Conservation (phyloP, 2,797 vertebrate species). For the Cacajao melanocephalus region DNA sequence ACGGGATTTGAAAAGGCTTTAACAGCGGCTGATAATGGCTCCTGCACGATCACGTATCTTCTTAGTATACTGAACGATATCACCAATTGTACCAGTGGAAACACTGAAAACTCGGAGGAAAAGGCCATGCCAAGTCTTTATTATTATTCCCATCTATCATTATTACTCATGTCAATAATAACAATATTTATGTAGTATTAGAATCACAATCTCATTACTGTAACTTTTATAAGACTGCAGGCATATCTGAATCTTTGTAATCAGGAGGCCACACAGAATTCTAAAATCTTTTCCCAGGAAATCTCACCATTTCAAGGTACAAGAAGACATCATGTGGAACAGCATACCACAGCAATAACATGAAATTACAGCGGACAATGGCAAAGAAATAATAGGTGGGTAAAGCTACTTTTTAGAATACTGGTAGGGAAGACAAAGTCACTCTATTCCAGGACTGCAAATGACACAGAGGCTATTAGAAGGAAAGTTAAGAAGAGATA, state of each 20-base stretch:
- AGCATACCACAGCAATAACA: background rate
- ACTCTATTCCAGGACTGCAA: background rate
- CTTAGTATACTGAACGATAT: slow-evolving; percentile 72
- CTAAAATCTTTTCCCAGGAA: slow-evolving; percentile 43
- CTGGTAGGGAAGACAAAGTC: background rate
- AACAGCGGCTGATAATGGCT: slow-evolving; percentile 78
- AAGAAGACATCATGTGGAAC: background rate
- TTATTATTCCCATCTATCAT: slow-evolving; percentile 61
- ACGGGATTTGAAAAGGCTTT: slow-evolving; percentile 80
- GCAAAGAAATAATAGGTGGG: slow-evolving; percentile 21
- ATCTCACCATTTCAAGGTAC: background rate
- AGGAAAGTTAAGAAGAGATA: background rate
- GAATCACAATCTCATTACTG: slow-evolving; percentile 42
- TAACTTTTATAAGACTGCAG: slow-evolving; percentile 32
- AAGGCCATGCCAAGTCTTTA: slow-evolving; percentile 64
- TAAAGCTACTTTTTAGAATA: slow-evolving; percentile 23
- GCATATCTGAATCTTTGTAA: slow-evolving; percentile 21
- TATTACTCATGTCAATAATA: slow-evolving; percentile 66
- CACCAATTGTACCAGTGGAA: slow-evolving; percentile 62
- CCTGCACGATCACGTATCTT: slow-evolving; percentile 68
- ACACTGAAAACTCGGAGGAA: slow-evolving; percentile 59
- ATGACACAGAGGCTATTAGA: background rate
- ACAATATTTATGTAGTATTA: slow-evolving; percentile 64
- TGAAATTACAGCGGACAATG: background rate
- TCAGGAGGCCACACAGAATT: background rate